These are phyloP conservation scores for Ctenopoma kingsleyae DNA, from an alignment of 2,797 vertebrate genomes.

Conservation along the genomic window DNA sequence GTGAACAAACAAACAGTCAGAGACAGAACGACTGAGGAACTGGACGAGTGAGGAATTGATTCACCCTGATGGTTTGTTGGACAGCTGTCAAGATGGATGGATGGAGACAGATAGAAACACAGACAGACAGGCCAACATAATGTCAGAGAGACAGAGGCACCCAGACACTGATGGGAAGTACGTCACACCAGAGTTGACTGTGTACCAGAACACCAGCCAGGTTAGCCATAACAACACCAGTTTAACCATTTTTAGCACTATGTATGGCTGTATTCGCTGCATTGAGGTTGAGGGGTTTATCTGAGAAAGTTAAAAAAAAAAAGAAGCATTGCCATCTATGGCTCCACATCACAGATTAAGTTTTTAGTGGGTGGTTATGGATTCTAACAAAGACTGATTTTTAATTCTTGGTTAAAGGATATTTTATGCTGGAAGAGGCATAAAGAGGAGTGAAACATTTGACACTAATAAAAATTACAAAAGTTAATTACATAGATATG, in stretches of 20 bases:
- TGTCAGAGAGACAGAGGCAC: conserved; percentile 49
- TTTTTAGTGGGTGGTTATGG: neutral
- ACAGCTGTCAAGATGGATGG: conserved; percentile 64
- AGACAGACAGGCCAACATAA: conserved; percentile 48
- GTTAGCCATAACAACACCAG: conserved; percentile 5
- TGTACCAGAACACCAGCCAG: neutral
- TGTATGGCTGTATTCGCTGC: too few relatives aligned
- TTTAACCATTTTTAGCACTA: neutral
- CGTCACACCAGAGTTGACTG: too few relatives aligned
- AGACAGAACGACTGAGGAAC: conserved; percentile 66
- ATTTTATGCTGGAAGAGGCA: neutral
- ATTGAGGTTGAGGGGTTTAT: too few relatives aligned
- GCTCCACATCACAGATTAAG: neutral
- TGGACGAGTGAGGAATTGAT: conserved; percentile 63
- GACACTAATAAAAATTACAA: neutral
- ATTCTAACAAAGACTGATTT: neutral
- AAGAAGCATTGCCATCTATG: neutral
- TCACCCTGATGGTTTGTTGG: conserved; percentile 58
- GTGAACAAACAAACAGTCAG: conserved; percentile 65
- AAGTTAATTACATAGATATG: neutral
- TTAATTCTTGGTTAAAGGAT: neutral
- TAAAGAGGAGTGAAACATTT: neutral
- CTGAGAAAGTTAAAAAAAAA: too few relatives aligned
- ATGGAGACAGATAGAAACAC: conserved; percentile 61
- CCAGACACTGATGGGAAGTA: conserved; percentile 18